These are phyloP conservation scores for Melipona beecheii DNA, from an alignment of 2,888 invertebrate genomes.

Conservation along the genomic window DNA sequence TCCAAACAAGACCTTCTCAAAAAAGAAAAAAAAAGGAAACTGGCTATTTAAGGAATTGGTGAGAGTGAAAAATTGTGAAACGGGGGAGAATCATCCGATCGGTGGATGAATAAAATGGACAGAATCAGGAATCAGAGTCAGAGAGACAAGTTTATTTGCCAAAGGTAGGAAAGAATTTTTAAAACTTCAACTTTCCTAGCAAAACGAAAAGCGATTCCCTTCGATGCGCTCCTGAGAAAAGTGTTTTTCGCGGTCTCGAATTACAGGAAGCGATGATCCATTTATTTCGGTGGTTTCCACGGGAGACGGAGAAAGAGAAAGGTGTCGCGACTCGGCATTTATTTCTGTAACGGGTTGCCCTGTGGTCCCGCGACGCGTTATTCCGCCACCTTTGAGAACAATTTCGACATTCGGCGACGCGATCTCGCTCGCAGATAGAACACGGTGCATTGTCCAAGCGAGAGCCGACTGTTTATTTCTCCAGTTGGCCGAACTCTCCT, in stretches of 20 bases:
- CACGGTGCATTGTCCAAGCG: constrained; percentile 44
- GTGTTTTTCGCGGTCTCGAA: constrained; percentile 65
- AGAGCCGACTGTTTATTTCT: constrained; percentile 47
- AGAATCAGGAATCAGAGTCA: no score
- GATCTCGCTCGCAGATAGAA: constrained; percentile 18
- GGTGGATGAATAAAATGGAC: no score
- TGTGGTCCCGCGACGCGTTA: constrained; percentile 41
- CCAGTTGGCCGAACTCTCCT: constrained; percentile 51
- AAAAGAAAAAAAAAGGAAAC: no score
- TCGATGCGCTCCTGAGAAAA: constrained; percentile 46
- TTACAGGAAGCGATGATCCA: constrained; percentile 71
- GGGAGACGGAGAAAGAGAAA: constrained; percentile 17
- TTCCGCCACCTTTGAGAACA: constrained; percentile 52
- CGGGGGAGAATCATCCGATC: no score
- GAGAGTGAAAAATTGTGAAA: no score
- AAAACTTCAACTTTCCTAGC: background rate
- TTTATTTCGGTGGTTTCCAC: constrained; percentile 66
- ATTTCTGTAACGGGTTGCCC: constrained; percentile 65
- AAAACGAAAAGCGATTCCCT: background rate
- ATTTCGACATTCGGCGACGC: constrained; percentile 19
- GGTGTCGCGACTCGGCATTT: constrained; percentile 66
- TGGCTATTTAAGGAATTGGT: no score
- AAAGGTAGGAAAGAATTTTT: background rate
- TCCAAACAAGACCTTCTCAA: no score
- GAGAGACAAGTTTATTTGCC: no score